Evolutionary conservation across 1,140 invertebrate species (phyloP).

Genomic region (Neodiprion pinetum): DNA sequence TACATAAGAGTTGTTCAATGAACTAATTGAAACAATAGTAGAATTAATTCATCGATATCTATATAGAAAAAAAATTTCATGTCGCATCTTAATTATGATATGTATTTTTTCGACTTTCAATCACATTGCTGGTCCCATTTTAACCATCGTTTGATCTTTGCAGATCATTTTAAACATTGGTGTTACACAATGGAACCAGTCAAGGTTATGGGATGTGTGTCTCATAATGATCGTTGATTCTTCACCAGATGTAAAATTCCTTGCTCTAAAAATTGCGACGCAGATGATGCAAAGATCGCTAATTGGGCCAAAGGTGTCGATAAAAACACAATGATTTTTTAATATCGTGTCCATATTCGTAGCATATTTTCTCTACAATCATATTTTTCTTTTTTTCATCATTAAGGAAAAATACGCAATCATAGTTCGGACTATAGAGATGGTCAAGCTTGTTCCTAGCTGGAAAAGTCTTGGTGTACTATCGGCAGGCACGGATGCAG

Average conservation of each 20-base stretch:
- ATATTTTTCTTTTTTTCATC: slow-evolving; percentile 19
- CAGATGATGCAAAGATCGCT: slow-evolving; percentile 38
- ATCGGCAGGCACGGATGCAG: slow-evolving; percentile 20
- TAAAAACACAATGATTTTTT: slow-evolving; percentile 11
- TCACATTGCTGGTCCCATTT: too few species aligned
- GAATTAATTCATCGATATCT: too few species aligned
- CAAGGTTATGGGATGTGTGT: slow-evolving; percentile 36
- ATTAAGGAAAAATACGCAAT: slow-evolving; percentile 35
- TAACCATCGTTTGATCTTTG: background rate
- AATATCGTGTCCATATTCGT: background rate
- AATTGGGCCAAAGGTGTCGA: slow-evolving; percentile 32
- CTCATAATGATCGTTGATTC: slow-evolving; percentile 37
- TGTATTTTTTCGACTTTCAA: too few species aligned
- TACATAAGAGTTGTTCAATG: too few species aligned
- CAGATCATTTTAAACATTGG: slow-evolving; percentile 50
- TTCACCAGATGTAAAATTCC: slow-evolving; percentile 41
- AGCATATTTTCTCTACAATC: slow-evolving; percentile 4
- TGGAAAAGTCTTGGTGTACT: slow-evolving; percentile 34
- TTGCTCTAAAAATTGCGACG: slow-evolving; percentile 37
- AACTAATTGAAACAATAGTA: too few species aligned
- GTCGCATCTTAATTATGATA: too few species aligned
- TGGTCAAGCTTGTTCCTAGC: slow-evolving; percentile 37
- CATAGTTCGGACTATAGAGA: slow-evolving; percentile 30
- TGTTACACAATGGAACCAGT: slow-evolving; percentile 39
- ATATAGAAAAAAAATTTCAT: too few species aligned